These are phyloP conservation scores for Struthidea cinerea DNA, from an alignment of 2,113 vertebrate species.

Conservation along the genomic window DNA sequence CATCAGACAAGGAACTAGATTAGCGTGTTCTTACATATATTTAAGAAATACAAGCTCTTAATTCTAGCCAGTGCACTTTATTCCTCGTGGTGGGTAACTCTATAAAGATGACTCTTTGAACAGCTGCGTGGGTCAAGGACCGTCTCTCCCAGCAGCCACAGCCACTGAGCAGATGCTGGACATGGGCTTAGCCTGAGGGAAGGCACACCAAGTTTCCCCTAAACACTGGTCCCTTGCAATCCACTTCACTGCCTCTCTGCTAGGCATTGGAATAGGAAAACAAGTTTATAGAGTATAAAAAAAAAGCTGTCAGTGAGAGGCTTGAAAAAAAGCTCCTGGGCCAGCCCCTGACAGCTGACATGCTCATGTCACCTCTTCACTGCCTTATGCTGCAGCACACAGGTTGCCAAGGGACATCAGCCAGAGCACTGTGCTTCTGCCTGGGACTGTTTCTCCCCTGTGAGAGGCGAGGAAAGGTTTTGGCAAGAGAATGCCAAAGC, in stretches of 20 bases:
- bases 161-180: not conserved
- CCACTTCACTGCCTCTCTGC: not conserved
- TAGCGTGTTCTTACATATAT: not conserved
- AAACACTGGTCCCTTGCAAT: not conserved
- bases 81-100: not conserved
- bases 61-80: not conserved
- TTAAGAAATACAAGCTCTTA: slow-evolving; percentile 6
- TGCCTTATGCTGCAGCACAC: not conserved
- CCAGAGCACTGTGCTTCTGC: not conserved
- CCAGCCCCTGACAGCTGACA: not conserved
- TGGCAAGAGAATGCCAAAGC: not conserved
- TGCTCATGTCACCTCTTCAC: not conserved
- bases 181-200: not conserved
- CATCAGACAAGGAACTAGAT: slow-evolving; percentile 25
- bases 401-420: not conserved
- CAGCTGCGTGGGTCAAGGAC: not conserved
- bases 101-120: not conserved
- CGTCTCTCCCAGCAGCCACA: not conserved
- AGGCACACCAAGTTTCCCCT: not conserved
- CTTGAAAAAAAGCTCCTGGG: not conserved
- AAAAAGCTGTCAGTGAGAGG: not conserved
- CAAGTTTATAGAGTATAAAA: not conserved
- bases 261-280: not conserved
- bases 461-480: not conserved
- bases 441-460: not conserved